A percentile compares a stretch with the other conserved stretches of the same genome.
Conservation (phyloP, 2,113 vertebrate species). For the Actinemys pallida region DNA sequence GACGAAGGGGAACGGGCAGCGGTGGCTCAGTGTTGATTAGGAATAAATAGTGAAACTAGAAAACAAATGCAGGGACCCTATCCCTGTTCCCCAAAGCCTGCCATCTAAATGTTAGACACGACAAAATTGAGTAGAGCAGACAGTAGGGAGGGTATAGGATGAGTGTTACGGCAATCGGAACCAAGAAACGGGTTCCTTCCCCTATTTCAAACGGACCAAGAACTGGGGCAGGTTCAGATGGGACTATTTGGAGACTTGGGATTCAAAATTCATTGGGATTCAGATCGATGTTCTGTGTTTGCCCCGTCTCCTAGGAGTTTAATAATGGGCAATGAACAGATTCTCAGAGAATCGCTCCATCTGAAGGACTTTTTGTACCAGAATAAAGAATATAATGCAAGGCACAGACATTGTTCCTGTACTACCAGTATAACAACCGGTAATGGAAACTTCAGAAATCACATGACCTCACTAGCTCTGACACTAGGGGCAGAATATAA, state of each 20-base stretch:
- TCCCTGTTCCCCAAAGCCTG: background rate
- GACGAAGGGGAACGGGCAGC: background rate
- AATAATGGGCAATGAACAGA: background rate
- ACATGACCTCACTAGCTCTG: background rate
- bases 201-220: background rate
- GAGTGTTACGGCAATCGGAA: background rate
- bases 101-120: background rate
- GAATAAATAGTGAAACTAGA: background rate
- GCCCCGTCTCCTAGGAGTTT: background rate
- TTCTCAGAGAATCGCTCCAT: background rate
- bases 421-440: accelerated
- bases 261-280: background rate
- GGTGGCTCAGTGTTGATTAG: background rate
- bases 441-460: background rate
- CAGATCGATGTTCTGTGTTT: background rate
- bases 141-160: background rate
- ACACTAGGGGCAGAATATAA: background rate
- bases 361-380: background rate
- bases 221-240: background rate
- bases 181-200: background rate
- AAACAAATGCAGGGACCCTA: background rate
- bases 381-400: background rate
- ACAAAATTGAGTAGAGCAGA: background rate
- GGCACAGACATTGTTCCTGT: background rate
- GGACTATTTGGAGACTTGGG: background rate